Percentiles rank a stretch among this genome's conserved stretches.
phyloP scores from a whole-genome alignment of 2,113 vertebrate species.

The Ctenodactylus gundi region DNA sequence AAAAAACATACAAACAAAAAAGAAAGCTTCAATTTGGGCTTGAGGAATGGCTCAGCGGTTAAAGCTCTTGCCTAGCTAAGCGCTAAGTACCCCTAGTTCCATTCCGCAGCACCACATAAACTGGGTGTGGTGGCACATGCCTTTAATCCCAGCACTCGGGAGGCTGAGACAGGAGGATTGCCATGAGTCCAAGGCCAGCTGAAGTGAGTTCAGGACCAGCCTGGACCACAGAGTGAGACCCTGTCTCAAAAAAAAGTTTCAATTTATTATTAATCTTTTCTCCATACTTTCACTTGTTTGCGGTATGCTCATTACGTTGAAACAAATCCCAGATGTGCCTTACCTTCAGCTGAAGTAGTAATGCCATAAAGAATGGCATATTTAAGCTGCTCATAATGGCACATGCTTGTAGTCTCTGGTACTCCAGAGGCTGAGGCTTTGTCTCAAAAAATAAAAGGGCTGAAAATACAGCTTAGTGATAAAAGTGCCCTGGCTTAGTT shows the following conservation, averaged over 20 bases:
- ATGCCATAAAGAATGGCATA: neutral
- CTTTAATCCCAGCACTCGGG: too few relatives aligned
- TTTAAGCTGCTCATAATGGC: neutral
- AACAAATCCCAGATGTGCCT: neutral
- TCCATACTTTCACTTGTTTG: neutral
- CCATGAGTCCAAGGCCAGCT: too few relatives aligned
- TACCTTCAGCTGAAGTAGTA: neutral
- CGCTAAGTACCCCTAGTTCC: too few relatives aligned
- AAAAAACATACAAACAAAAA: too few relatives aligned
- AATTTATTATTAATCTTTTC: neutral
- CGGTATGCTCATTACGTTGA: neutral
- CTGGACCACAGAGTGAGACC: too few relatives aligned
- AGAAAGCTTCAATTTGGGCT: too few relatives aligned
- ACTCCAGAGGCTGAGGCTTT: neutral
- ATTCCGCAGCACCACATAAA: too few relatives aligned
- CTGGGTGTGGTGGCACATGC: too few relatives aligned
- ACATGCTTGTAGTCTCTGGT: neutral
- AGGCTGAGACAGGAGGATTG: too few relatives aligned
- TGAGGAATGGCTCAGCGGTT: too few relatives aligned
- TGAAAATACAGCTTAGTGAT: neutral
- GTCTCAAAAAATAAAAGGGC: neutral
- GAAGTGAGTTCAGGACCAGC: too few relatives aligned
- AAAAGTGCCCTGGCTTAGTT: neutral
- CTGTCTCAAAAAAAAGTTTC: neutral
- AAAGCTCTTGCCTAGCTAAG: too few relatives aligned